These are phyloP conservation scores for Zelleria hepariella DNA, from an alignment of 2,888 invertebrate species.

Conservation along the genomic window DNA sequence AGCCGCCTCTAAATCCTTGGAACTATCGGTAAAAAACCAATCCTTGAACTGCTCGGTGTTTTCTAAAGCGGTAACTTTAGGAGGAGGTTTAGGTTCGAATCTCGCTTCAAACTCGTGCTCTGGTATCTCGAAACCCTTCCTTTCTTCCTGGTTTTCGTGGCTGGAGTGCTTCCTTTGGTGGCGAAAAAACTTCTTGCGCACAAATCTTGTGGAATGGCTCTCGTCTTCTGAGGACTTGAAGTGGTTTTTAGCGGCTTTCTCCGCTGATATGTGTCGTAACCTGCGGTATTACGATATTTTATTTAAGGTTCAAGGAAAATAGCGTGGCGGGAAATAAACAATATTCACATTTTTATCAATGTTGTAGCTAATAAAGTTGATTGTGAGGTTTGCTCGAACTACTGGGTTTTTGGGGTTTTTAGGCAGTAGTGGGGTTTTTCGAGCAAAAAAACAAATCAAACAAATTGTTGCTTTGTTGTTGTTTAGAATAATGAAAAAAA, in stretches of 20 bases:
- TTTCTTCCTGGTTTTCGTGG: slow-evolving; percentile 26
- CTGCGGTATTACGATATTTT: slow-evolving; percentile 24
- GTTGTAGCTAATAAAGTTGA: neutral
- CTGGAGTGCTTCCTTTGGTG: slow-evolving; percentile 39
- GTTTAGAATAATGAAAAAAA: too few relatives aligned
- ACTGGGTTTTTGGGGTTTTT: too few relatives aligned
- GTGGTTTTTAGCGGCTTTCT: slow-evolving; percentile 34
- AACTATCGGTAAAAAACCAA: slow-evolving; percentile 58
- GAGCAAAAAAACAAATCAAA: too few relatives aligned
- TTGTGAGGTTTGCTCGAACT: too few relatives aligned
- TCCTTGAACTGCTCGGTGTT: slow-evolving; percentile 35
- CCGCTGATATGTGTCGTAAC: slow-evolving; percentile 49
- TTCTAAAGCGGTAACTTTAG: slow-evolving; percentile 28
- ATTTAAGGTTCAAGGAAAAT: neutral
- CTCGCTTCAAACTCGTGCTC: slow-evolving; percentile 74
- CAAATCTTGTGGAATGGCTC: slow-evolving; percentile 22
- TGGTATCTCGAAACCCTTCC: slow-evolving; percentile 52
- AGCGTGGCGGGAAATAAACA: neutral
- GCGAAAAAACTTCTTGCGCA: slow-evolving; percentile 54
- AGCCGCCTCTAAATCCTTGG: slow-evolving; percentile 52
- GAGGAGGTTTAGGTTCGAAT: slow-evolving; percentile 68
- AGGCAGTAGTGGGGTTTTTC: too few relatives aligned
- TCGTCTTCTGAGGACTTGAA: slow-evolving; percentile 27
- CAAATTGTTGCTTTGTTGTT: too few relatives aligned
- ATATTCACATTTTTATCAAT: neutral